Percentiles rank a stretch among this genome's conserved stretches.
These are phyloP conservation scores for Heteronetta atricapilla DNA, from an alignment of 2,113 vertebrate species.

Conservation along the genomic window DNA sequence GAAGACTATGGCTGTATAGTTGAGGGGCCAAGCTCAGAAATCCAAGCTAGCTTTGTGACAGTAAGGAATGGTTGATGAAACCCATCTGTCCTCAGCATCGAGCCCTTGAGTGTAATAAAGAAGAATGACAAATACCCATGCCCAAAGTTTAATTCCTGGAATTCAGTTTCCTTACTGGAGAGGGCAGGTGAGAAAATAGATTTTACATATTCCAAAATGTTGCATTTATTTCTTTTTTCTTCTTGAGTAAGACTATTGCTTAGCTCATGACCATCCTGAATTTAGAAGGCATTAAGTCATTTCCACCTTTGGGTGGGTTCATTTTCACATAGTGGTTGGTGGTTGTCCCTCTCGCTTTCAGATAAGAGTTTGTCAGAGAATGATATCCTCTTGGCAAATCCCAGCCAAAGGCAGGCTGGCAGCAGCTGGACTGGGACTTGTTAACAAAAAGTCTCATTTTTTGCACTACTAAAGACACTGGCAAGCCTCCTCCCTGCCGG, in stretches of 20 bases:
- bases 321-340: not conserved
- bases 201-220: not conserved
- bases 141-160: not conserved
- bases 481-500: not conserved
- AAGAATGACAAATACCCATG: not conserved
- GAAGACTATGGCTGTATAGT: not conserved
- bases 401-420: not conserved
- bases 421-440: not conserved
- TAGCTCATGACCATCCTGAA: not conserved
- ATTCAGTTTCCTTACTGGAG: not conserved
- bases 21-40: not conserved
- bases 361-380: not conserved
- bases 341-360: not conserved
- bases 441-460: not conserved
- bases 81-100: not conserved
- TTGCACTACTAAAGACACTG: not conserved
- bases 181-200: not conserved
- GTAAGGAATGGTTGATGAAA: not conserved
- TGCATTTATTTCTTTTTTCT: not conserved
- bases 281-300: not conserved
- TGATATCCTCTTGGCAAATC: not conserved
- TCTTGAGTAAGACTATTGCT: not conserved
- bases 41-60: not conserved
- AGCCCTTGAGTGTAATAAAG: not conserved
- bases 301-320: constrained; percentile 44